A percentile compares a stretch with the other conserved stretches of the same genome.
Evolutionary conservation across 2,888 invertebrate species (phyloP).

Genomic region (Polydesmus complanatus): DNA sequence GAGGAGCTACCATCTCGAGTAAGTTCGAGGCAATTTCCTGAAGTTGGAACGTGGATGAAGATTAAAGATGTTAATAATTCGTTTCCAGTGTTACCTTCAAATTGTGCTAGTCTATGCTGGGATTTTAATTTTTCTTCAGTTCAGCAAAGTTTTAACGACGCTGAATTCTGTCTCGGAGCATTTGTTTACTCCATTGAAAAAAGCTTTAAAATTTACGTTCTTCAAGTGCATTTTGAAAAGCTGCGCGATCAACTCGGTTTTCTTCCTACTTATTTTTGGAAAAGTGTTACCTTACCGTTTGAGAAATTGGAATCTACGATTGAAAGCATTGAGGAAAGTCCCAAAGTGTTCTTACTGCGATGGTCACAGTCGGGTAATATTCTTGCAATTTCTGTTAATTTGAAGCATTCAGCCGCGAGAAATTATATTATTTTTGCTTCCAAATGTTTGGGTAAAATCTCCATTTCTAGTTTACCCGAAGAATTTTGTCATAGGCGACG

Average conservation of each 20-base stretch:
- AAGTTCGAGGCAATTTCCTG: neutral
- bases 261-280: neutral
- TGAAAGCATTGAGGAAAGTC: neutral
- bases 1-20: no score
- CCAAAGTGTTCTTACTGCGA: neutral
- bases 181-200: neutral
- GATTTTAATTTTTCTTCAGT: neutral
- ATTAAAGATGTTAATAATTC: neutral
- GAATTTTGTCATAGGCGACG: neutral
- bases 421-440: constrained; percentile 3
- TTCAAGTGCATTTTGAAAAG: neutral
- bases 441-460: neutral
- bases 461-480: neutral
- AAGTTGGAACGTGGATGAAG: neutral
- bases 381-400: constrained; percentile 3
- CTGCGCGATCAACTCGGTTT: neutral
- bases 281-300: neutral
- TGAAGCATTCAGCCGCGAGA: neutral
- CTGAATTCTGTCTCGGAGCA: neutral
- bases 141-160: neutral
- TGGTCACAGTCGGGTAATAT: constrained; percentile 3
- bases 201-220: neutral
- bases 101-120: neutral
- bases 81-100: neutral
- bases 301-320: neutral